Evolutionary conservation across 2,113 vertebrate species (phyloP).

Genomic region (Brachirus orientalis): DNA sequence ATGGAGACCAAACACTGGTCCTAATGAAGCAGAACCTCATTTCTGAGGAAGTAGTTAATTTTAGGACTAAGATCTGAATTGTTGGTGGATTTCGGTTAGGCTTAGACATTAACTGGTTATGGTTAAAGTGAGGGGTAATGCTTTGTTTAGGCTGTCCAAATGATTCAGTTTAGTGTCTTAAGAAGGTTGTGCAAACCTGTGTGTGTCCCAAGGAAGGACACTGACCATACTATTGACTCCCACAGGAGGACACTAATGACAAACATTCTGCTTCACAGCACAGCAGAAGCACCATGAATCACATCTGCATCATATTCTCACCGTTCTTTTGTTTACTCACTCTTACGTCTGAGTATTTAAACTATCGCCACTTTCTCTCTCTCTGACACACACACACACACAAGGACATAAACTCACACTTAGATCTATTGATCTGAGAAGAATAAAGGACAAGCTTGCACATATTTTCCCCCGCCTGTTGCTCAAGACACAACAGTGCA

Average conservation of each 20-base stretch:
- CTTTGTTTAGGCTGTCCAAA: no score
- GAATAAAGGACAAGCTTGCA: neutral
- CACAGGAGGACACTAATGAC: slow-evolving; percentile 58
- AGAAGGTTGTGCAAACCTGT: neutral
- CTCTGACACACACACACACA: neutral
- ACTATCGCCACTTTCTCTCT: neutral
- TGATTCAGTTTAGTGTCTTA: no score
- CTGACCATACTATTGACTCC: slow-evolving; percentile 41
- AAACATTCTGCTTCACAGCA: slow-evolving; percentile 63
- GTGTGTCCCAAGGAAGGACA: slow-evolving; percentile 39
- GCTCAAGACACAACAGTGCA: slow-evolving; percentile 18
- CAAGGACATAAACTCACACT: neutral
- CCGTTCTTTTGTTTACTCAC: slow-evolving; percentile 19
- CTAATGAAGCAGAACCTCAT: no score
- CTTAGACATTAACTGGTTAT: no score
- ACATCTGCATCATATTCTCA: slow-evolving; percentile 48
- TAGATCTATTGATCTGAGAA: neutral
- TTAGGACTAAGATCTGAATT: no score
- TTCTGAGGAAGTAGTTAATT: no score
- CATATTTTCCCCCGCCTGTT: neutral
- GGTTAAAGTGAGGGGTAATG: no score
- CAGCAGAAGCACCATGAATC: slow-evolving; percentile 35
- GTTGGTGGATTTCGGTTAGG: no score
- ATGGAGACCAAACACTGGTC: no score
- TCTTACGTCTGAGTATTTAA: neutral